Conservation (phyloP, 1,140 invertebrate species). For the Vollenhovia emeryi region DNA sequence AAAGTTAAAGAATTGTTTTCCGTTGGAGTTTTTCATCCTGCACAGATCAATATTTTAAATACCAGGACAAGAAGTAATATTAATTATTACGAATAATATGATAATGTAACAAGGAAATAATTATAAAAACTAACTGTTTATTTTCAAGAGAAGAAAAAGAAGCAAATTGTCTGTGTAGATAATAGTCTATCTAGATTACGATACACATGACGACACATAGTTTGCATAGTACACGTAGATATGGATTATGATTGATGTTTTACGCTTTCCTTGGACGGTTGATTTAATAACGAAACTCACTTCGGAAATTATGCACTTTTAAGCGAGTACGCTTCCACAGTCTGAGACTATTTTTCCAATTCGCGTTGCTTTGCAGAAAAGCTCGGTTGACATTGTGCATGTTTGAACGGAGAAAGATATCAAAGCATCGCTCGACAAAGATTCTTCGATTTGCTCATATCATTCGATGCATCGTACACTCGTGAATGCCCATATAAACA, state of each 20-base stretch:
- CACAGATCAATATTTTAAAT: slow-evolving; percentile 2
- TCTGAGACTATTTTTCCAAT: slow-evolving; percentile 22
- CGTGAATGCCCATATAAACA: slow-evolving; percentile 35
- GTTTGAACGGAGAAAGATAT: slow-evolving; percentile 4
- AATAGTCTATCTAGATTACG: slow-evolving; percentile 7
- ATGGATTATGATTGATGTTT: slow-evolving; percentile 3
- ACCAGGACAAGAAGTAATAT: background rate
- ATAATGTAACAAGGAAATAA: slow-evolving; percentile 3
- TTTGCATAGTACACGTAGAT: slow-evolving; percentile 41
- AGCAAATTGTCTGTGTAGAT: background rate
- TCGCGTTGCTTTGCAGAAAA: slow-evolving; percentile 11
- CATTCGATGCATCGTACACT: slow-evolving; percentile 38
- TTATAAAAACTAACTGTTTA: slow-evolving; percentile 28
- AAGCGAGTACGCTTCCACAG: background rate
- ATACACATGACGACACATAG: background rate
- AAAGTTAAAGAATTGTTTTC: background rate
- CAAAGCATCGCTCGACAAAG: slow-evolving; percentile 24
- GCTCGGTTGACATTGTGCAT: background rate
- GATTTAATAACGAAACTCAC: slow-evolving; percentile 5
- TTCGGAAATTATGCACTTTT: slow-evolving; percentile 3
- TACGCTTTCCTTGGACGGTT: background rate
- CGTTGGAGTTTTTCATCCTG: background rate
- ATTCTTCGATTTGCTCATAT: slow-evolving; percentile 42
- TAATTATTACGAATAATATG: background rate
- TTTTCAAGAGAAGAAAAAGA: background rate